A percentile compares a stretch with the other conserved stretches of the same genome.
Conservation (phyloP, 2,888 invertebrate species). For the Tortrix viridana region DNA sequence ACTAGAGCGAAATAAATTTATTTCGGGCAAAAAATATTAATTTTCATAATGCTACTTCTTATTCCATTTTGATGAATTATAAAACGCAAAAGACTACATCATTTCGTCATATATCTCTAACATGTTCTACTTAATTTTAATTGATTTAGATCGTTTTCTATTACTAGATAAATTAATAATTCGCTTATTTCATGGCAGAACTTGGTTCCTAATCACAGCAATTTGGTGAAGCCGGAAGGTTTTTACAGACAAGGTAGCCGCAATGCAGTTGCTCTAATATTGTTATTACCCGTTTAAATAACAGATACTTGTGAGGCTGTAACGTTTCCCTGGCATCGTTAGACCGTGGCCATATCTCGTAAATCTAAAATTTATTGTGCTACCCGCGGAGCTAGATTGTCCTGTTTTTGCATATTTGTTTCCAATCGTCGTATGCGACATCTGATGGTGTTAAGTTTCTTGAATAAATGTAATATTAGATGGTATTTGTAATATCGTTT, state of each 20-base stretch:
- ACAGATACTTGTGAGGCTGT: constrained; percentile 56
- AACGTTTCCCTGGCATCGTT: constrained; percentile 35
- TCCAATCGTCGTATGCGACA: constrained; percentile 28
- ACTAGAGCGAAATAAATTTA: background rate
- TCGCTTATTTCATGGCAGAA: background rate
- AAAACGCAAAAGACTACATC: background rate
- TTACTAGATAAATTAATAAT: constrained; percentile 4
- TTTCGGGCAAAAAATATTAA: constrained; percentile 8
- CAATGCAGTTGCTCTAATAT: constrained; percentile 43
- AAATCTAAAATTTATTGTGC: constrained; percentile 36
- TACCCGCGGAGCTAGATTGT: constrained; percentile 33
- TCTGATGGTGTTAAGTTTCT: constrained; percentile 23
- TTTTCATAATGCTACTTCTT: background rate
- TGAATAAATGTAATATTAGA: constrained; percentile 19
- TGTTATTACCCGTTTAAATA: constrained; percentile 57
- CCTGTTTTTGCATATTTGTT: constrained; percentile 36
- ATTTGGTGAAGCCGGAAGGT: constrained; percentile 50
- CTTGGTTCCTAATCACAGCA: constrained; percentile 40
- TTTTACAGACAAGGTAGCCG: constrained; percentile 45
- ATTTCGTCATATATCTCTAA: too few relatives aligned
- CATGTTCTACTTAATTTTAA: too few relatives aligned
- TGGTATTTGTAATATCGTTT: background rate
- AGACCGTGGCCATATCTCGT: constrained; percentile 26
- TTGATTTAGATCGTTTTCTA: background rate
- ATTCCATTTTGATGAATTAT: background rate